Conservation (phyloP, 2,113 vertebrate genomes). For the Corythornis madagascariensis region DNA sequence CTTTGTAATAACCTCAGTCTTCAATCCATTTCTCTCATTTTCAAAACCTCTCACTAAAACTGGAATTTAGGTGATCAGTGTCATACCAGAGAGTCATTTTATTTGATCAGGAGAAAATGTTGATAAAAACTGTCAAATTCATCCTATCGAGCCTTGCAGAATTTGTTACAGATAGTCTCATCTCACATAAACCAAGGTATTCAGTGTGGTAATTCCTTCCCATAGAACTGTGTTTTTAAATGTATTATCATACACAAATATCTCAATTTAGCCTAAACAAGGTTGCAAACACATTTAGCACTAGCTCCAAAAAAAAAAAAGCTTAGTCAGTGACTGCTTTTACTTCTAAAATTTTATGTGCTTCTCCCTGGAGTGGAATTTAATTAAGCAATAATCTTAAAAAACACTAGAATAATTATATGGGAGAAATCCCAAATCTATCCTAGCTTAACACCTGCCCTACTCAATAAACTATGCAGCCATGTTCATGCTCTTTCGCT, state of each 20-base stretch:
- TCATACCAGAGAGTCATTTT: neutral
- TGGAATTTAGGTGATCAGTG: slow-evolving; percentile 30
- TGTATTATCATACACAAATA: neutral
- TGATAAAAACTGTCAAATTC: neutral
- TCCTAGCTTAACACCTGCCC: neutral
- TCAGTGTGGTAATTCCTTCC: neutral
- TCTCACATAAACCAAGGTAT: neutral
- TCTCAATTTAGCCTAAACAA: neutral
- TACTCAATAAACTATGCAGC: neutral
- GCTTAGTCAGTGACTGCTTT: neutral
- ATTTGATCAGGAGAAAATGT: slow-evolving; percentile 36
- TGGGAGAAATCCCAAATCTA: neutral
- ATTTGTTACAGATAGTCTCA: neutral
- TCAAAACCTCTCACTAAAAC: neutral
- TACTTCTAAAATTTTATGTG: neutral
- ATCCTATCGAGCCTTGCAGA: neutral
- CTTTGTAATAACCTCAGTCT: neutral
- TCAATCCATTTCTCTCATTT: neutral
- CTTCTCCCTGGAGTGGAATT: neutral
- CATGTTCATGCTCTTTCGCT: neutral
- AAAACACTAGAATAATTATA: neutral
- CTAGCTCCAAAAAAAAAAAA: neutral
- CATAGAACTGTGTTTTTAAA: neutral
- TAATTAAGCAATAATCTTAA: neutral
- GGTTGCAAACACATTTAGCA: neutral